Conservation (phyloP, 2,888 invertebrate genomes). For the Oasisia sp. region DNA sequence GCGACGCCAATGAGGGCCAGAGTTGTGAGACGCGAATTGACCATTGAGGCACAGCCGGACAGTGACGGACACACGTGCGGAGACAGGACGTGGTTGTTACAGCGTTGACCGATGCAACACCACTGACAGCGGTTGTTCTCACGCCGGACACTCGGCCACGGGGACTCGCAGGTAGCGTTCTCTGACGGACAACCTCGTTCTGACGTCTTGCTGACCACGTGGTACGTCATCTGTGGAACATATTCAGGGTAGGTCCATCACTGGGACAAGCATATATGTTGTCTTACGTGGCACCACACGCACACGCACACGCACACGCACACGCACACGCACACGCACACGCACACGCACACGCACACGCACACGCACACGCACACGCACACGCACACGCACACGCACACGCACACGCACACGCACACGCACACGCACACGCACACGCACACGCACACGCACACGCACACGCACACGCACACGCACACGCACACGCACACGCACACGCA, state of each 20-base stretch:
- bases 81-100: background rate
- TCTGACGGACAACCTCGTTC: background rate
- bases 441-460: no score
- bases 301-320: no score
- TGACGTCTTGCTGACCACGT: background rate
- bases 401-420: no score
- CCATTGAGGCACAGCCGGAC: background rate
- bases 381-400: no score
- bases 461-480: no score
- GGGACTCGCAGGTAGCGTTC: background rate
- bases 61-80: background rate
- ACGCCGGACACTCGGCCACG: conserved; percentile 1
- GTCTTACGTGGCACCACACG: no score
- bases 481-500: no score
- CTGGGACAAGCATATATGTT: background rate
- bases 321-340: no score
- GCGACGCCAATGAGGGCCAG: background rate
- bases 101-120: background rate
- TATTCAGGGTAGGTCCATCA: background rate
- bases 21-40: background rate
- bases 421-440: no score
- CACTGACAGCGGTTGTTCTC: background rate
- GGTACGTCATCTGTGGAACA: background rate
- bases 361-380: no score
- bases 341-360: no score